phyloP scores from a whole-genome alignment of 1,140 invertebrate species.

The Ceratitis capitata region DNA sequence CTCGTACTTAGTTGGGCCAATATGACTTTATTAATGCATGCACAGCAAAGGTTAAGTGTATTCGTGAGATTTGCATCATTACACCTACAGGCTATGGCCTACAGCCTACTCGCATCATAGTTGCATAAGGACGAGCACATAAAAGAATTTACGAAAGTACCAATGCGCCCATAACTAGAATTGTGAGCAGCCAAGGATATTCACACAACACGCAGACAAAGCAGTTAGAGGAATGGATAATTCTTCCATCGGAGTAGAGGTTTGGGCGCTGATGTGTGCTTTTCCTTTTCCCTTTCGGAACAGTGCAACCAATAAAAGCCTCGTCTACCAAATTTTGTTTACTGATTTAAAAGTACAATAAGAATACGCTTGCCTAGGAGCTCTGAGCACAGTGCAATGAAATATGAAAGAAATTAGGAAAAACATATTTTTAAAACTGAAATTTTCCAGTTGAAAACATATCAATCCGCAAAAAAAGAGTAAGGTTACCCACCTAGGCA shows the following conservation, averaged over 20 bases:
- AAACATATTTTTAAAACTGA: too few species aligned
- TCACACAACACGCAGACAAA: neutral
- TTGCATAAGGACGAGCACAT: neutral
- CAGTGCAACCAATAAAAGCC: neutral
- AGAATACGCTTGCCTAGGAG: conserved; percentile 8
- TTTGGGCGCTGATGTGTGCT: too few species aligned
- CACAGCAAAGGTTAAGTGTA: conserved; percentile 10
- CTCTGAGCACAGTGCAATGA: neutral
- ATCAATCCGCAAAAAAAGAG: too few species aligned
- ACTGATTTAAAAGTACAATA: neutral
- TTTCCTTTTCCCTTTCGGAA: neutral
- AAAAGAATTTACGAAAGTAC: neutral
- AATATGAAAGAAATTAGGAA: too few species aligned
- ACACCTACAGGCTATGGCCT: neutral
- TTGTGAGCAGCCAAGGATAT: neutral
- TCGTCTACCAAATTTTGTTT: conserved; percentile 9
- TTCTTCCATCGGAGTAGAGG: neutral
- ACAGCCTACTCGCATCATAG: neutral
- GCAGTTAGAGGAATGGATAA: neutral
- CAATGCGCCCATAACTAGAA: neutral
- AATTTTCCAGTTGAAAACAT: too few species aligned
- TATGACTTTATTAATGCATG: conserved; percentile 27
- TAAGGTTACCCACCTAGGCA: too few species aligned
- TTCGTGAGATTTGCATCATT: conserved; percentile 30
- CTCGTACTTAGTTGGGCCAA: neutral